Conservation (phyloP, 2,888 invertebrate genomes). For the Norana najaformis region DNA sequence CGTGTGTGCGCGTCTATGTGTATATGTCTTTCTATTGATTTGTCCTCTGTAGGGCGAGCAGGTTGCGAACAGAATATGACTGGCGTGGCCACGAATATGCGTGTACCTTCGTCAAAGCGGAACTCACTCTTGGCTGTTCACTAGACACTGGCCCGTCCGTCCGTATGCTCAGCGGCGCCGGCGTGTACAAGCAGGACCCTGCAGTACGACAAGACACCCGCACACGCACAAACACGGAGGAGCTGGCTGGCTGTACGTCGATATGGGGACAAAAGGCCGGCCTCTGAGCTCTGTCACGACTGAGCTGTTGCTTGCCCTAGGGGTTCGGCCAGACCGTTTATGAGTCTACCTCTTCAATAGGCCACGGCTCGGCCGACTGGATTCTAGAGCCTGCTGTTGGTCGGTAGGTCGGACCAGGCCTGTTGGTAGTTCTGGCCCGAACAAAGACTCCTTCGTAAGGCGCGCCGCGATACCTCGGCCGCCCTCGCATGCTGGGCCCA, state of each 20-base stretch:
- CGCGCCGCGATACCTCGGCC: background rate
- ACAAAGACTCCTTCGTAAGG: background rate
- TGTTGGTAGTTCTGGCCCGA: background rate
- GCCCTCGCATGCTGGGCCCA: background rate
- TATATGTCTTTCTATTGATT: conserved; percentile 21
- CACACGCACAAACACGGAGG: too few relatives aligned
- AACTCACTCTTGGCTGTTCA: background rate
- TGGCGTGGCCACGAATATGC: background rate
- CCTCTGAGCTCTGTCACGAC: conserved; percentile 1
- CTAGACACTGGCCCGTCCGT: background rate
- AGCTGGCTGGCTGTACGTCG: background rate
- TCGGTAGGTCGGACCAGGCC: background rate
- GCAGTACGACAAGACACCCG: background rate
- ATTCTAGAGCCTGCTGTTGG: background rate
- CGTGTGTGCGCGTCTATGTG: conserved; percentile 29
- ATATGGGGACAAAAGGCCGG: background rate
- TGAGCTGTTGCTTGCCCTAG: background rate
- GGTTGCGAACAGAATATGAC: background rate
- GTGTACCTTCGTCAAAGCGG: conserved; percentile 22
- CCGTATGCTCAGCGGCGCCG: background rate
- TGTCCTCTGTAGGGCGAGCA: conserved; percentile 16
- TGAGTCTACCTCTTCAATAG: background rate
- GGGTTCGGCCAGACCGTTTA: background rate
- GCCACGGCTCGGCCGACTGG: conserved; percentile 5
- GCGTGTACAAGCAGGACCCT: conserved; percentile 1